Percentiles rank a stretch among this genome's conserved stretches.
phyloP scores from a whole-genome alignment of 2,888 invertebrate species.

The Xanthia icteritia region DNA sequence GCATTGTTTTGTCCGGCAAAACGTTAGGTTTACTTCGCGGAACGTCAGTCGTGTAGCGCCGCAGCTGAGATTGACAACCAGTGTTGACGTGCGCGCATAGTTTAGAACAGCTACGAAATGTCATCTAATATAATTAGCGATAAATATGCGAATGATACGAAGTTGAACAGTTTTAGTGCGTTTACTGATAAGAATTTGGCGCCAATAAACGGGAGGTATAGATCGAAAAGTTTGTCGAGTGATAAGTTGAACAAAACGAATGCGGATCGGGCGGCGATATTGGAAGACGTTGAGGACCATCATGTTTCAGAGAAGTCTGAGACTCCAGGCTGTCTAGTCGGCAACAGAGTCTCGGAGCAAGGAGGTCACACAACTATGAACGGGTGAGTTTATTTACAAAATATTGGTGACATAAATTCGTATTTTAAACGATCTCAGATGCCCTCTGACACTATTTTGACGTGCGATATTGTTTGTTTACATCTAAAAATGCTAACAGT shows the following conservation, averaged over 20 bases:
- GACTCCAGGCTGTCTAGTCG: constrained; percentile 86
- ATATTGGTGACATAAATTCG: constrained; percentile 15
- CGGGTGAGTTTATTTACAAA: constrained; percentile 75
- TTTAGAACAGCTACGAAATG: constrained; percentile 79
- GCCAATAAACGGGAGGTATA: constrained; percentile 82
- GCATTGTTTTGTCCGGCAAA: constrained; percentile 83
- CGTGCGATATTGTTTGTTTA: constrained; percentile 40
- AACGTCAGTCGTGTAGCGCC: constrained; percentile 83
- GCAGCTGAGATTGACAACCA: constrained; percentile 81
- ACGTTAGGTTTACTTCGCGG: constrained; percentile 77
- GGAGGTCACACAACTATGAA: constrained; percentile 74
- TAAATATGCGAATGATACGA: constrained; percentile 83
- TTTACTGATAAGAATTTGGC: constrained; percentile 84
- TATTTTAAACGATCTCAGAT: constrained; percentile 20
- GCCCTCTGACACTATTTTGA: constrained; percentile 40
- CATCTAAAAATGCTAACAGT: neutral
- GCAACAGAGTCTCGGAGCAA: constrained; percentile 79
- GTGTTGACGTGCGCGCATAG: constrained; percentile 78
- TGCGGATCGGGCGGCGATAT: constrained; percentile 86
- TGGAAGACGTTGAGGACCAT: constrained; percentile 86
- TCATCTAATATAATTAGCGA: constrained; percentile 85
- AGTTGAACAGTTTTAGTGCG: constrained; percentile 85
- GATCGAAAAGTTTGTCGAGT: constrained; percentile 88
- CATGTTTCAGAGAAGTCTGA: constrained; percentile 84
- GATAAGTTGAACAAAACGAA: constrained; percentile 88